These are phyloP conservation scores for Martes martes DNA, from an alignment of 2,113 vertebrate species.

Conservation along the genomic window DNA sequence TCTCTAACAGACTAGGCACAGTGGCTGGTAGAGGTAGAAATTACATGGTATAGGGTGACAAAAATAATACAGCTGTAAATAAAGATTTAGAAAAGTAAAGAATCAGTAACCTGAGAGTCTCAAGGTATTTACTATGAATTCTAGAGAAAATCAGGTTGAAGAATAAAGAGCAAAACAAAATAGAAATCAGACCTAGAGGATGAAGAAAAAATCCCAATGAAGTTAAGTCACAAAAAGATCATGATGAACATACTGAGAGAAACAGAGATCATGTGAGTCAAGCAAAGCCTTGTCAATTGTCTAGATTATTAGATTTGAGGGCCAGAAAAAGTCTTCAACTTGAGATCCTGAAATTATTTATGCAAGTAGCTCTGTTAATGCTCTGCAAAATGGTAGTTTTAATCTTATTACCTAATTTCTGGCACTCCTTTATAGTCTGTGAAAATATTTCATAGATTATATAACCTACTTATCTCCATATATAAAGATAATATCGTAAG, in stretches of 20 bases:
- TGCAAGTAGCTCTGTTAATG: neutral
- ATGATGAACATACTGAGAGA: neutral
- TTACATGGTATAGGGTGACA: neutral
- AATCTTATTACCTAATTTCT: neutral
- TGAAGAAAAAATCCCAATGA: neutral
- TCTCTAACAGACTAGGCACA: neutral
- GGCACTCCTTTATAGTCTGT: neutral
- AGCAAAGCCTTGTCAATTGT: neutral
- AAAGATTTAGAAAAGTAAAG: neutral
- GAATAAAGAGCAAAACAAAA: neutral
- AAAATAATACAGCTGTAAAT: neutral
- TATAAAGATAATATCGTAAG: neutral
- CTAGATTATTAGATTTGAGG: neutral
- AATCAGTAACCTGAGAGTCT: neutral
- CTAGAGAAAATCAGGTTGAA: neutral
- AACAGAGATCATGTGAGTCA: neutral
- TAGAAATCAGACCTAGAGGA: neutral
- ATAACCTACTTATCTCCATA: neutral
- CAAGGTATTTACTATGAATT: neutral
- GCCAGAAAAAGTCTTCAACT: neutral
- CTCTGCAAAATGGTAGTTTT: neutral
- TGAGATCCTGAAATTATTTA: neutral
- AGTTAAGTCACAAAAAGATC: neutral
- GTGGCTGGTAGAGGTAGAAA: neutral
- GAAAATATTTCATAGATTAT: neutral